Conservation (phyloP, 2,797 vertebrate species). For the Phaenicophaeus curvirostris region DNA sequence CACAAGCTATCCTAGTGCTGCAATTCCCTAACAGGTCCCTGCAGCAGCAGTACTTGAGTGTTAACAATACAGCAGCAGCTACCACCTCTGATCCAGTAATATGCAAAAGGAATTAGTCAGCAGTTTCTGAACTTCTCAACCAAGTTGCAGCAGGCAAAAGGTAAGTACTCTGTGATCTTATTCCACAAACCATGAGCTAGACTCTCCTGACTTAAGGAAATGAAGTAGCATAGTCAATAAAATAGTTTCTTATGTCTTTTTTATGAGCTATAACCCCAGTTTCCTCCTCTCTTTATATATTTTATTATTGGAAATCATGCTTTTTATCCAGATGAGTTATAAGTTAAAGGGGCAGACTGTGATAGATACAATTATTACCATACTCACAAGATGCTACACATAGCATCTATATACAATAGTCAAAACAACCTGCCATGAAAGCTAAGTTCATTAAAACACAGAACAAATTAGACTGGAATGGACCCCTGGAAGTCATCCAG, state of each 20-base stretch:
- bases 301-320: neutral
- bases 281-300: neutral
- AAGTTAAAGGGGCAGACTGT: neutral
- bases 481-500: neutral
- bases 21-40: neutral
- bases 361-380: neutral
- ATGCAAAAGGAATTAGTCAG: neutral
- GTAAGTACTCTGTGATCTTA: neutral
- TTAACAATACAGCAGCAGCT: neutral
- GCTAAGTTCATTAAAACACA: neutral
- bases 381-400: neutral
- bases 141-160: neutral
- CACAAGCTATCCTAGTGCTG: neutral
- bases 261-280: neutral
- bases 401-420: neutral
- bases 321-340: neutral
- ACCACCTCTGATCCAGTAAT: neutral
- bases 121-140: neutral
- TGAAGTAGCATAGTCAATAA: neutral
- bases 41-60: neutral
- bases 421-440: neutral
- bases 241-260: neutral
- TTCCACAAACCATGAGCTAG: neutral
- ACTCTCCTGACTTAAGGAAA: neutral
- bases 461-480: neutral